phyloP scores from a whole-genome alignment of 2,888 invertebrate genomes.

The Drosophila buzzatii region DNA sequence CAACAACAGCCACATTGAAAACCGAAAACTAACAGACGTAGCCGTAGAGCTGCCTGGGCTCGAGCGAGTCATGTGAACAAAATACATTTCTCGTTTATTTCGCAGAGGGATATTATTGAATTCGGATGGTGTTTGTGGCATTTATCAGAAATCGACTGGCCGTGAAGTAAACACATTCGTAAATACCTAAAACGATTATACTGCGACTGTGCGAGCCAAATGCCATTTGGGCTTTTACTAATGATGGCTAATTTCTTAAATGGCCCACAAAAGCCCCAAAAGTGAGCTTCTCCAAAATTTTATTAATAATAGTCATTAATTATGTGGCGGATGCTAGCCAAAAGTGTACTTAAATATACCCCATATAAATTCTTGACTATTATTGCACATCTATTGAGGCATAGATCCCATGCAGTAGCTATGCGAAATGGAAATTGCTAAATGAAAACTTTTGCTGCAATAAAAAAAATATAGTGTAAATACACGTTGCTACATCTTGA shows the following conservation, averaged over 20 bases:
- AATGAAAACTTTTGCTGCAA: not conserved
- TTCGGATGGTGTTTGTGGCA: constrained; percentile 14
- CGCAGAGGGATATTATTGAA: constrained; percentile 8
- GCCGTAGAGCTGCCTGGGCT: constrained; percentile 3
- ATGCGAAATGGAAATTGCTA: not conserved
- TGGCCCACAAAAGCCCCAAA: not conserved
- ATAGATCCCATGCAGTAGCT: not conserved
- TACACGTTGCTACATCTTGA: not conserved
- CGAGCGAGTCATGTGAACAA: constrained; percentile 29
- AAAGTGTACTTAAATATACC: not conserved
- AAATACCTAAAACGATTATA: constrained; percentile 1
- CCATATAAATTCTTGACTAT: not conserved
- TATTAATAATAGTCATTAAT: constrained; percentile 8
- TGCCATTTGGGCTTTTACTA: not conserved
- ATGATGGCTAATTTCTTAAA: not conserved
- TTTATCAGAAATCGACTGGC: constrained; percentile 9
- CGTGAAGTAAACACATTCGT: constrained; percentile 12
- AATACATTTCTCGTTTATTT: constrained; percentile 17
- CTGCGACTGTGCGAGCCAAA: not conserved
- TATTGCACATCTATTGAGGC: not conserved
- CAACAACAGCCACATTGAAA: constrained; percentile 8
- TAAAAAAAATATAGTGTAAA: not conserved
- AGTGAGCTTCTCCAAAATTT: not conserved
- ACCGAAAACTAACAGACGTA: constrained; percentile 14
- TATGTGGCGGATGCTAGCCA: not conserved